Base-by-base conservation (phyloP, 1,140 invertebrate genomes). In the Venustaconcha ellipsiformis region DNA sequence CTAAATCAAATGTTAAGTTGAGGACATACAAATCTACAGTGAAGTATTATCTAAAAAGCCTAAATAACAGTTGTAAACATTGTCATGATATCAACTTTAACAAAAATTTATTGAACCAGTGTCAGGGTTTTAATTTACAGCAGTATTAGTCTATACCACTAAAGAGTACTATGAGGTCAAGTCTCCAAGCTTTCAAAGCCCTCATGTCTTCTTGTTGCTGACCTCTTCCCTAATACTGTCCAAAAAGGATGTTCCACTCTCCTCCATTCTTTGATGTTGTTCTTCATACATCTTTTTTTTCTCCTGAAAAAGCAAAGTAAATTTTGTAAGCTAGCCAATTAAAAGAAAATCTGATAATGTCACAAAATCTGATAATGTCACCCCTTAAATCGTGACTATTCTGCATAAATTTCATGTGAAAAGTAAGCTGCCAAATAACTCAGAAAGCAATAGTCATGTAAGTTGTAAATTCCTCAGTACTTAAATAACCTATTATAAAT, bases 201-300 rank as follows among this genome's bases (percentile, higher is more conserved):
- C 37, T 48, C 37, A 48, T 48, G 37, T 48, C 37, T 48, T 11
- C 37, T 48, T 48, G 57, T 71, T 23, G 30, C 68, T 62, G 3
- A 76, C 48, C 66, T 88, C 84, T 26, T 84, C 78, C 20, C 86
- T 72, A 62, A 88, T 85, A 71, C 80, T 85, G 78, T 88, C 87
- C 26, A 88, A 72, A 48, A 87, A 88, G 14, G 83, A 85, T 14
- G 81, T 78, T 6, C 82, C 79, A 30, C 72, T 81, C 30, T 78
- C 26, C 26, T 83, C 82, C 84, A 85, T 85, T 56, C 80, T 74
- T 15, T 80, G 65, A 59, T 88, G 83, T 55, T 85, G 83, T 64
- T 85, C 77, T 60, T 85, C 80, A 67, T 87, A 88, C 14, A 84
- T 6, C 26, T 79, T 65, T 57, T 73, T 79, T 64, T 83, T 85